phyloP scores from a whole-genome alignment of 2,113 vertebrate species.

The Pterocles gutturalis region DNA sequence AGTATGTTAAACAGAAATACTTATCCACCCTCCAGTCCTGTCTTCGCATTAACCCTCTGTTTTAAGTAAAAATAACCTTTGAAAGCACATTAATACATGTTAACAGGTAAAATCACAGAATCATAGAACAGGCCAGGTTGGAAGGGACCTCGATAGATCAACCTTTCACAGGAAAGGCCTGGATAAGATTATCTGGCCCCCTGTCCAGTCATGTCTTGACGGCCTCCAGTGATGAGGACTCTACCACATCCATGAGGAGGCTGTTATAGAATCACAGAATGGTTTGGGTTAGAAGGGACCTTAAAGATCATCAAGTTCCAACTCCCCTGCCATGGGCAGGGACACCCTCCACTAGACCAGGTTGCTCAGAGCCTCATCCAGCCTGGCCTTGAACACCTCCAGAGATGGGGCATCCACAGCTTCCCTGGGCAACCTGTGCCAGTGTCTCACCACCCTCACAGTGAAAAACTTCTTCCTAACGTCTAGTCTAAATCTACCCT shows the following conservation, averaged over 20 bases:
- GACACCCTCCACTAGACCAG: too few species aligned
- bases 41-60: neutral
- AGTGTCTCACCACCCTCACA: too few species aligned
- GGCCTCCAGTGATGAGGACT: neutral
- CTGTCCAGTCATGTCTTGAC: accelerated
- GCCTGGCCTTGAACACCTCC: too few species aligned
- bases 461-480: too few species aligned
- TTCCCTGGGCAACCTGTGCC: too few species aligned
- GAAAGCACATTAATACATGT: neutral
- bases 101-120: accelerated
- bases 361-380: too few species aligned
- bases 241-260: accelerated
- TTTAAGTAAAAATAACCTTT: neutral
- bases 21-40: neutral
- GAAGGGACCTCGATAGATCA: neutral
- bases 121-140: neutral
- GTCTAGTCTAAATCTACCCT: too few species aligned
- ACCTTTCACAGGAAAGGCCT: accelerated
- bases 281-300: too few species aligned
- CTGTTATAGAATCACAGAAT: too few species aligned
- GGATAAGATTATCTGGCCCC: neutral
- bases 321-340: too few species aligned
- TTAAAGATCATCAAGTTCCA: too few species aligned
- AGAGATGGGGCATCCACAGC: too few species aligned
- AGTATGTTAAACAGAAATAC: neutral